Evolutionary conservation across 2,113 vertebrate species (phyloP), one percentile per base, ranked within the genome.

Genomic region (Antidorcas marsupialis): DNA sequence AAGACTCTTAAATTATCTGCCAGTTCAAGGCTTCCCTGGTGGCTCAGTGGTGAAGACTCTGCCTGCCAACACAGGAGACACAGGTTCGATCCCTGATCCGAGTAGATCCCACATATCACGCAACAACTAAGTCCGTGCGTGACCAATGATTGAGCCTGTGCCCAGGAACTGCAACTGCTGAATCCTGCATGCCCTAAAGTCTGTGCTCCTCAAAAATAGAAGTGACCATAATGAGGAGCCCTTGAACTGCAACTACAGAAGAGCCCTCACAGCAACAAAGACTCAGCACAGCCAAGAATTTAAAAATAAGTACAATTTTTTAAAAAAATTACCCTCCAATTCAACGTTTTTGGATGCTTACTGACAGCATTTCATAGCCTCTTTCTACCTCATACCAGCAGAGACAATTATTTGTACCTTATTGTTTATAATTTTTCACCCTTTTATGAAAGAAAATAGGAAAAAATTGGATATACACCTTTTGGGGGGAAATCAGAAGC

Each of bases 401-500:
- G 43, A 50, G 11, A 71, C 78, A 95, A 83, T 47, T 39, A 67
- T 78, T 67, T 89, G 47, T 74, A 90, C 7, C 7, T 93, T 43
- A 82, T 28, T 95, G 3, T 76, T 93, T 30, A 55, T 28, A 60
- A 87, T 67, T 16, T 53, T 94, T 86, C 19, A 86, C 17, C 6
- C 91, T 50, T 87, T 94, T 82, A 62, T 67, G 17, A 47, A 96
- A 93, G 25, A 85, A 89, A 91, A 82, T 43, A 57, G 6, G 30
- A 60, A 89, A 60, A 85, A 78, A 81, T 12, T 90, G 52, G 53
- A 45, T 81, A 50, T 11, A 79, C 6, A 62, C 15, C n/a, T 64
- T 76, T 93, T 82, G 67, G 59, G 11, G 93, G 14, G 23, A 85
- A 96, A 93, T 83, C 25, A 87, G 91, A 94, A 59, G 88, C 3